Conservation (phyloP, 2,888 invertebrate species). For the Apocheima hispidaria region DNA sequence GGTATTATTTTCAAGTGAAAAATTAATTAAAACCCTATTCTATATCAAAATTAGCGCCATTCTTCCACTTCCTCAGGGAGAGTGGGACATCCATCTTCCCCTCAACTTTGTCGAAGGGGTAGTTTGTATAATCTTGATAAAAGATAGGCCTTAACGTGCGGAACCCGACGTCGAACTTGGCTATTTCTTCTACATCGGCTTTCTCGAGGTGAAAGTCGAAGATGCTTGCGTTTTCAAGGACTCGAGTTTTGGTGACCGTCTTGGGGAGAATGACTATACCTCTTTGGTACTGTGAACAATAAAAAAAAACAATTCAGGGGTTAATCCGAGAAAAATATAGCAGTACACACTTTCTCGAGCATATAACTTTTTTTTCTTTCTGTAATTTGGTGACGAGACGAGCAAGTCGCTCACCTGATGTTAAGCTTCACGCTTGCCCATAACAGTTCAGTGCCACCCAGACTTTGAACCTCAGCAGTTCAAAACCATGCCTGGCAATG, state of each 20-base stretch:
- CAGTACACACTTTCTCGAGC: no score
- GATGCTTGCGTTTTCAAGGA: slow-evolving; percentile 70
- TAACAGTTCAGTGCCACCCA: no score
- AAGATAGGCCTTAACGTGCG: slow-evolving; percentile 58
- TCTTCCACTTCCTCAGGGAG: slow-evolving; percentile 57
- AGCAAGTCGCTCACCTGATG: no score
- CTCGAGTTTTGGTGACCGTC: slow-evolving; percentile 61
- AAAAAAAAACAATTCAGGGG: no score
- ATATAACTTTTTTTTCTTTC: no score
- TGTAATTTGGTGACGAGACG: no score
- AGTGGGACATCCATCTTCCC: slow-evolving; percentile 49
- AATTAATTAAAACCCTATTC: slow-evolving; percentile 24
- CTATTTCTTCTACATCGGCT: slow-evolving; percentile 56
- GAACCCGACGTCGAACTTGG: slow-evolving; percentile 65
- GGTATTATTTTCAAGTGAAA: no score
- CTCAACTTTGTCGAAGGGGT: slow-evolving; percentile 62
- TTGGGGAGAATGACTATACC: slow-evolving; percentile 68
- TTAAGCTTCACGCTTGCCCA: no score
- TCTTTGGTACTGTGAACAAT: slow-evolving; percentile 66
- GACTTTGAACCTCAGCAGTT: no score
- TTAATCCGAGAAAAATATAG: no score
- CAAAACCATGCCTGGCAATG: no score
- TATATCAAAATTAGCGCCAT: slow-evolving; percentile 48
- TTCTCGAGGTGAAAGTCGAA: slow-evolving; percentile 69
- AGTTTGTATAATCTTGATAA: slow-evolving; percentile 62